phyloP scores from a whole-genome alignment of 2,888 invertebrate species.

The Meliscaeva auricollis region DNA sequence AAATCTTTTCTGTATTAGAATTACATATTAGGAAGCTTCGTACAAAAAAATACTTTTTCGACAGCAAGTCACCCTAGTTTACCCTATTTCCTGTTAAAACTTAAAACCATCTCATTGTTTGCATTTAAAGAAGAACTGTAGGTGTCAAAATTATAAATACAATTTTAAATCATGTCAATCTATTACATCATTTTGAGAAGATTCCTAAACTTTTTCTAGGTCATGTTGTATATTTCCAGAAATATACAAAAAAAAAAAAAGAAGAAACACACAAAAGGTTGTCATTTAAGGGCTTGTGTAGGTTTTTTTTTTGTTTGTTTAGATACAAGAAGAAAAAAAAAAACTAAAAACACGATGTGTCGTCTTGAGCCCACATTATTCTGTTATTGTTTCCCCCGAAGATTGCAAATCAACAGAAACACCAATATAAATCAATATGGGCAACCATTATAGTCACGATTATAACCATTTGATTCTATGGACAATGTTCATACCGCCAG shows the following conservation, averaged over 20 bases:
- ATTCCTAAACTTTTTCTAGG: constrained; percentile 25
- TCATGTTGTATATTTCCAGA: neutral
- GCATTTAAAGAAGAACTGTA: no score
- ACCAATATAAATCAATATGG: constrained; percentile 13
- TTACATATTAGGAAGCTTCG: no score
- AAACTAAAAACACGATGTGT: neutral
- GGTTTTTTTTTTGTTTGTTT: no score
- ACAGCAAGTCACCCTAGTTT: no score
- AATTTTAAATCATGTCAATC: neutral
- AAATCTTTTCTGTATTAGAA: no score
- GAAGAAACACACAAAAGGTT: neutral
- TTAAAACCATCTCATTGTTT: no score
- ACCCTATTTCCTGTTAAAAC: no score
- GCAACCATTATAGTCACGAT: constrained; percentile 25
- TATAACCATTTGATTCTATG: constrained; percentile 24
- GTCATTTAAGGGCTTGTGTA: constrained; percentile 40
- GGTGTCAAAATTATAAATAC: neutral
- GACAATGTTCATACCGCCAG: constrained; percentile 2
- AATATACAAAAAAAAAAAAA: constrained; percentile 2
- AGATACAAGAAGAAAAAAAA: no score
- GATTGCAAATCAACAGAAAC: constrained; percentile 27
- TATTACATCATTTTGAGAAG: constrained; percentile 7
- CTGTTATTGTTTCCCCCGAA: neutral
- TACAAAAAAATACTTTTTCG: no score
- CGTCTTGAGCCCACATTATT: neutral